Evolutionary conservation across 2,888 invertebrate genomes (phyloP), one percentile per base, ranked within the genome.

Genomic region (Standfussiana lucernea): DNA sequence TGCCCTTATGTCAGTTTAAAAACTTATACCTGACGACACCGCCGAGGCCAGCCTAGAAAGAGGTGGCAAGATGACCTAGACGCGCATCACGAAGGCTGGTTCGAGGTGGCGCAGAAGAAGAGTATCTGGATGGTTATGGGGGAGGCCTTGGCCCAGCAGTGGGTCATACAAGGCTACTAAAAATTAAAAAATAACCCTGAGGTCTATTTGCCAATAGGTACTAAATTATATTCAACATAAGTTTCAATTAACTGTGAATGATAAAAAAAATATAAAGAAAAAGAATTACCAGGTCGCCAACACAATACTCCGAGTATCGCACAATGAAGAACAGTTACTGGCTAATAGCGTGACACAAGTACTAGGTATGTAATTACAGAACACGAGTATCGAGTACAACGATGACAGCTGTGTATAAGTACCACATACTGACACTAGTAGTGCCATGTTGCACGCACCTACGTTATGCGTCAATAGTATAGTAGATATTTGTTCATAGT

Each of bases 381-480:
- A 47, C 73, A 68, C 59, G 73, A n/a, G 75, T 75, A 77, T 80
- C 68, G 80, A 70, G 61, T 68, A 62, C 71, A 71, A 62, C 64
- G 81, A 83, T 80, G 83, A 83, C 84, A 83, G 84, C 73, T 82
- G 75, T n/a, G 24, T 24, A 32, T 56, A 72, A 79, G 73, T 69
- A 64, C 69, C 28, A 18, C 18, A n/a, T n/a, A n/a, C n/a, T n/a
- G n/a, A n/a, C 42, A n/a, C 73, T 15, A 40, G 74, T 47, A 67
- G 45, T 66, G 76, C 37, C 70, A 64, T 61, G 72, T 64, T 71
- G 77, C 84, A 83, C 77, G 83, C 84, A 79, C 71, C 56, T 40
- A 59, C 62, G 10, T 6, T 62, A 37, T 24, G 53, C 72, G 61
- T 71, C 74, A 71, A n/a, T 73, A 42, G 15, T 21, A 32, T 21